phyloP scores from a whole-genome alignment of 2,797 vertebrate genomes.

The Hyperoplus immaculatus region DNA sequence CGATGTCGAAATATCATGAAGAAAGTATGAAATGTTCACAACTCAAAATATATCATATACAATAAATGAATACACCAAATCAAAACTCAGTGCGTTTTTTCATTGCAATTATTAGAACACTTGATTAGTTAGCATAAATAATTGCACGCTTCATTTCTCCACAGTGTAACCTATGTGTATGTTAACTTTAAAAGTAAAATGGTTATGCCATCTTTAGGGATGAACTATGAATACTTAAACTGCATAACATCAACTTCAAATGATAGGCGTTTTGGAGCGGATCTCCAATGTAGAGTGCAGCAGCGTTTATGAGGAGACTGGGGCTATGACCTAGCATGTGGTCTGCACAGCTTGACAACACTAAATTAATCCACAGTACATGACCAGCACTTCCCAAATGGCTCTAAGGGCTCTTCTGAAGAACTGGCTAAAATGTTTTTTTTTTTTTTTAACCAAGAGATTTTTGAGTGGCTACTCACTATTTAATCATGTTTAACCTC shows the following conservation, averaged over 20 bases:
- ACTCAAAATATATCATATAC: not conserved
- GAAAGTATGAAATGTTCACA: not conserved
- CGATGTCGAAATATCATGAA: not conserved
- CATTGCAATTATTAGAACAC: not conserved
- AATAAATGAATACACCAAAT: too few species aligned
- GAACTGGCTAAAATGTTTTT: slow-evolving; percentile 23
- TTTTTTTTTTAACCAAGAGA: slow-evolving; percentile 8
- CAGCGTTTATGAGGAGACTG: not conserved
- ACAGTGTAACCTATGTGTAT: not conserved
- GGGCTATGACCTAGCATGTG: slow-evolving; percentile 38
- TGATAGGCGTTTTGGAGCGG: not conserved
- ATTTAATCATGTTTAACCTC: slow-evolving; percentile 32
- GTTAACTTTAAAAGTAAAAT: not conserved
- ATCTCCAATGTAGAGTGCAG: not conserved
- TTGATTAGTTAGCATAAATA: not conserved
- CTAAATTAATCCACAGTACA: slow-evolving; percentile 53
- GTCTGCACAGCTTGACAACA: slow-evolving; percentile 57
- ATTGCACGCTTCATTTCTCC: not conserved
- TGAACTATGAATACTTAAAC: not conserved
- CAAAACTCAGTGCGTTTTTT: not conserved
- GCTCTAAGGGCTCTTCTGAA: slow-evolving; percentile 39
- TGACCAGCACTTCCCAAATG: slow-evolving; percentile 24
- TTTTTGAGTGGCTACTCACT: slow-evolving; percentile 24
- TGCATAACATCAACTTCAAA: too few species aligned
- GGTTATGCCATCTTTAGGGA: not conserved